Evolutionary conservation across 2,888 invertebrate genomes (phyloP).

Genomic region (Drosophila infuscata): DNA sequence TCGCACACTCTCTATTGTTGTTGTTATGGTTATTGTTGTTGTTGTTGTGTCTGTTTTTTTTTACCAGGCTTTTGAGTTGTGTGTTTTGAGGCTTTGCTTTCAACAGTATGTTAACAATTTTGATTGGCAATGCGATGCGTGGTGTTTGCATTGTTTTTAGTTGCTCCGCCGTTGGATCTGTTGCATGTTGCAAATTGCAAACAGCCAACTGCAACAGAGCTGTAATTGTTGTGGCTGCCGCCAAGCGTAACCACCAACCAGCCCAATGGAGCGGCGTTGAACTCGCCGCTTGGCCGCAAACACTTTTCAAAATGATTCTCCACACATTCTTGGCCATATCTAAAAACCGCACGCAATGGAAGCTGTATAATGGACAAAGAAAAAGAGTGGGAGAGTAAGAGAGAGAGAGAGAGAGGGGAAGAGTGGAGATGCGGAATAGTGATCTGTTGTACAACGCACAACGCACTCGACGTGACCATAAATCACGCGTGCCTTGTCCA

Average conservation of each 20-base stretch:
- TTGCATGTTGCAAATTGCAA: constrained; percentile 73
- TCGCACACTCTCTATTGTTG: constrained; percentile 35
- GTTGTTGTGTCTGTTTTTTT: constrained; percentile 11
- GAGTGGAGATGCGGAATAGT: constrained; percentile 6
- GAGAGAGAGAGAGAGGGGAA: neutral
- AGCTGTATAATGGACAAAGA: constrained; percentile 1
- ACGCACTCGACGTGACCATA: constrained; percentile 61
- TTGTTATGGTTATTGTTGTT: constrained; percentile 18
- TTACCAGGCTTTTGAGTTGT: constrained; percentile 51
- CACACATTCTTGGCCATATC: constrained; percentile 53
- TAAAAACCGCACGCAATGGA: constrained; percentile 42
- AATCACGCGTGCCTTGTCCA: constrained; percentile 68
- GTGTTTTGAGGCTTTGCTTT: constrained; percentile 47
- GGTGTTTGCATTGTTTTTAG: constrained; percentile 68
- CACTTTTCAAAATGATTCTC: constrained; percentile 47
- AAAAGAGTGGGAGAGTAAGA: constrained; percentile 13
- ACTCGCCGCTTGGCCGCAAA: constrained; percentile 47
- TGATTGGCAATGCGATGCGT: constrained; percentile 70
- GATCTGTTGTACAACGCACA: constrained; percentile 20
- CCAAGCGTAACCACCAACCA: constrained; percentile 73
- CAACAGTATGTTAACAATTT: constrained; percentile 69
- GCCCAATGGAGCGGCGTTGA: constrained; percentile 60
- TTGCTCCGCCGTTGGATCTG: constrained; percentile 43
- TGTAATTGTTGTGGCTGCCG: constrained; percentile 56
- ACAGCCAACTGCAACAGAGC: constrained; percentile 33